phyloP scores from a whole-genome alignment of 2,888 invertebrate species.

The Pristionchus maxplancki region DNA sequence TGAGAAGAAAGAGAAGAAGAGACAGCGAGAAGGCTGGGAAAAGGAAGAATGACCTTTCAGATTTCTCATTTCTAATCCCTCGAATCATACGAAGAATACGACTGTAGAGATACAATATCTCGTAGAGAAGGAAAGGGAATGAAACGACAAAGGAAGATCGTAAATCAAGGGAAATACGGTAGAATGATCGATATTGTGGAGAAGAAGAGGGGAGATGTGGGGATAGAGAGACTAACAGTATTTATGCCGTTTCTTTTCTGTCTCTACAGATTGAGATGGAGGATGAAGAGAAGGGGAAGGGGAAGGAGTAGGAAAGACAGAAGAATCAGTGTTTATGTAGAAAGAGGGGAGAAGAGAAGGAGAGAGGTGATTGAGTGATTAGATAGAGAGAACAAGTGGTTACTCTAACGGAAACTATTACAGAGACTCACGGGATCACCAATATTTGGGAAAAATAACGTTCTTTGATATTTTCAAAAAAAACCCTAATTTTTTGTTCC shows the following conservation, averaged over 20 bases:
- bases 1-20: conserved; percentile 31
- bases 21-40: not conserved
- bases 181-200: conserved; percentile 12
- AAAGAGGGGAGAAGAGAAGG: not conserved
- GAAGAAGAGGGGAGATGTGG: conserved; percentile 12
- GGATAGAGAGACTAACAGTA: conserved; percentile 22
- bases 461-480: too few relatives aligned
- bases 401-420: not conserved
- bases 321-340: conserved; percentile 18
- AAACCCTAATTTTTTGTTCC: too few relatives aligned
- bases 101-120: not conserved
- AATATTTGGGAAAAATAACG: too few relatives aligned
- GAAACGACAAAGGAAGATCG: conserved; percentile 4
- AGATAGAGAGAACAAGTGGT: conserved; percentile 34
- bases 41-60: conserved; percentile 1
- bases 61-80: not conserved
- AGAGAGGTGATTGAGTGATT: not conserved
- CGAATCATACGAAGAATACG: not conserved
- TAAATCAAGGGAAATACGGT: conserved; percentile 10
- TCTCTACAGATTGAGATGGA: conserved; percentile 29
- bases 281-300: not conserved
- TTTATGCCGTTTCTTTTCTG: conserved; percentile 8
- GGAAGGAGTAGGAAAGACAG: not conserved
- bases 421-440: not conserved
- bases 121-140: not conserved